Base-by-base conservation (phyloP, 2,888 invertebrate species). In the Laspeyria flexula region DNA sequence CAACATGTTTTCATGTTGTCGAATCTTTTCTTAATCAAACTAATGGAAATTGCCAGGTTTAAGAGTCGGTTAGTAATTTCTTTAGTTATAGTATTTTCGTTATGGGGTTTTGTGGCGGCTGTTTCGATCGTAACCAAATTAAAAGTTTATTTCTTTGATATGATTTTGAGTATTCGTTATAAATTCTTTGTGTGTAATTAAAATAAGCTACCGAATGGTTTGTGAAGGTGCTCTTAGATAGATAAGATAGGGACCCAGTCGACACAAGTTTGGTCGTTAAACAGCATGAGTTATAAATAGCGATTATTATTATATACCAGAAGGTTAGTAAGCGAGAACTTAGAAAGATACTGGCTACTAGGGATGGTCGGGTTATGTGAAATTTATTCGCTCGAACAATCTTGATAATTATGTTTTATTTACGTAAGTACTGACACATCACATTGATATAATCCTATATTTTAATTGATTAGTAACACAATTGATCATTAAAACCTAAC, bases 21-120 rank as follows among this genome's bases (percentile, higher is more conserved):
- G 81, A 83, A 81, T 83, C 80, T 86, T 81, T 86, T 81, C 81
- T 83, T 86, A 88, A 88, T 88, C 86, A 86, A 83, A 78, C 77
- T 88, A 87, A 89, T 88, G 86, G 86, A 86, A 81, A 82, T 77
- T 68, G 78, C 74, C 64, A 79, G 73, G 73, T 77, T 77, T 73
- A 76, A 80, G 80, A 56, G 77, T 64, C 68, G 59, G 68, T 71
- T 59, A 72, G 75, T 75, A 73, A 77, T 81, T 74, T 75, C 58
- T 70, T 78, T 72, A 56, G 71, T 61, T 73, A 74, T 67, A 66
- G 65, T 59, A 44, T 59, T 55, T 60, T 56, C 48, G 53, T 59
- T 60, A 56, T 63, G 53, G 56, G 27, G 53, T 60, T 52, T 48
- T 44, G 56, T 56, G 11, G 18, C 48, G 40, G 39, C 41, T 51